phyloP scores from a whole-genome alignment of 2,113 vertebrate genomes.

The Chelonoidis abingdonii region DNA sequence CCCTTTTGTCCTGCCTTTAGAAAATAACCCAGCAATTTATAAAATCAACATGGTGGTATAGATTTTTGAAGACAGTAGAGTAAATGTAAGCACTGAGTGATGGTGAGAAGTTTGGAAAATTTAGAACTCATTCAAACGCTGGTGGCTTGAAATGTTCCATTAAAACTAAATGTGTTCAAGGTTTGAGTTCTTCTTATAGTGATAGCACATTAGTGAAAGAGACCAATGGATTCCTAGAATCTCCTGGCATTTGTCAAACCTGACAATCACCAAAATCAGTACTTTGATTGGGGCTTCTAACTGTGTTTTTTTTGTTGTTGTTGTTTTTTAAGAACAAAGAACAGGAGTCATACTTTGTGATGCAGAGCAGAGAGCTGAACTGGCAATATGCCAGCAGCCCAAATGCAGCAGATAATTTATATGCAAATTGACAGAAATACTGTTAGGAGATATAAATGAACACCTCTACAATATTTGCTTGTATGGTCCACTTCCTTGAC shows the following conservation, averaged over 20 bases:
- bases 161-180: neutral
- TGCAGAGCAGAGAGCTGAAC: neutral
- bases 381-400: neutral
- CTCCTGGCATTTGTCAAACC: neutral
- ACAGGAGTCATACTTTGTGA: neutral
- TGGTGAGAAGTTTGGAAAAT: neutral
- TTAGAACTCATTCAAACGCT: neutral
- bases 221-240: neutral
- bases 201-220: neutral
- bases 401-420: neutral
- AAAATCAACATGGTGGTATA: too few relatives aligned
- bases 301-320: accelerated
- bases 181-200: neutral
- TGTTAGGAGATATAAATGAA: neutral
- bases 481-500: neutral
- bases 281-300: accelerated
- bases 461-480: neutral
- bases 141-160: neutral
- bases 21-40: neutral
- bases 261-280: neutral
- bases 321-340: neutral
- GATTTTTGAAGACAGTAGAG: neutral
- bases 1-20: neutral
- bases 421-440: neutral
- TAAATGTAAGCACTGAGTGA: neutral